Evolutionary conservation across 2,797 vertebrate genomes (phyloP).

Genomic region (Avahi laniger): DNA sequence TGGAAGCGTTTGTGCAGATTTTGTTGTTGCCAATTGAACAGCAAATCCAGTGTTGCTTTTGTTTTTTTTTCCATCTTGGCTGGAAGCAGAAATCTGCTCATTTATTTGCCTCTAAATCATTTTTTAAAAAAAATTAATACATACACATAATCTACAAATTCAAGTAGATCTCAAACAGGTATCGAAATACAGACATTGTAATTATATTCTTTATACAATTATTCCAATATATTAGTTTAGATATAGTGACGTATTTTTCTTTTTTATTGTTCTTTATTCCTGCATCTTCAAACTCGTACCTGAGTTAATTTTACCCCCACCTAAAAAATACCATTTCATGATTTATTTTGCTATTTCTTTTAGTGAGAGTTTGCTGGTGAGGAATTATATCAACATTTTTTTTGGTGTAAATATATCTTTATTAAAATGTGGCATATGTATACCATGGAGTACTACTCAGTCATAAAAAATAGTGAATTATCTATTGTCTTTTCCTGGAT

Average conservation of each 20-base stretch:
- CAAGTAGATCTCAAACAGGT: not conserved
- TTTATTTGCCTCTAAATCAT: not conserved
- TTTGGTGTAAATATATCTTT: too few species aligned
- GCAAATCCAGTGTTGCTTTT: not conserved
- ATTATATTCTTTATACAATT: not conserved
- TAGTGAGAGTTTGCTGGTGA: not conserved
- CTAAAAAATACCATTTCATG: not conserved
- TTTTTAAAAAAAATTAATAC: not conserved
- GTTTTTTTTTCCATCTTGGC: not conserved
- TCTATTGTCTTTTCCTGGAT: too few species aligned
- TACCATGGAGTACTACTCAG: too few species aligned
- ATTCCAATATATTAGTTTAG: not conserved
- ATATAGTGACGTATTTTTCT: not conserved
- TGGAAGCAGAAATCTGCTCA: not conserved
- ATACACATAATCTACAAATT: not conserved
- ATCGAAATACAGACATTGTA: not conserved
- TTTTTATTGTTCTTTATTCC: not conserved
- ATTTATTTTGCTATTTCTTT: not conserved
- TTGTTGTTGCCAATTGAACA: not conserved
- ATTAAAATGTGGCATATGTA: too few species aligned
- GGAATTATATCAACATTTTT: not conserved
- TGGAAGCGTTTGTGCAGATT: not conserved
- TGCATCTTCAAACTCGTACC: not conserved
- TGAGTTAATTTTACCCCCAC: not conserved
- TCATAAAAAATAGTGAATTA: too few species aligned